These are phyloP conservation scores for Sinhomidia bicolor DNA, from an alignment of 2,888 invertebrate species.

Conservation along the genomic window DNA sequence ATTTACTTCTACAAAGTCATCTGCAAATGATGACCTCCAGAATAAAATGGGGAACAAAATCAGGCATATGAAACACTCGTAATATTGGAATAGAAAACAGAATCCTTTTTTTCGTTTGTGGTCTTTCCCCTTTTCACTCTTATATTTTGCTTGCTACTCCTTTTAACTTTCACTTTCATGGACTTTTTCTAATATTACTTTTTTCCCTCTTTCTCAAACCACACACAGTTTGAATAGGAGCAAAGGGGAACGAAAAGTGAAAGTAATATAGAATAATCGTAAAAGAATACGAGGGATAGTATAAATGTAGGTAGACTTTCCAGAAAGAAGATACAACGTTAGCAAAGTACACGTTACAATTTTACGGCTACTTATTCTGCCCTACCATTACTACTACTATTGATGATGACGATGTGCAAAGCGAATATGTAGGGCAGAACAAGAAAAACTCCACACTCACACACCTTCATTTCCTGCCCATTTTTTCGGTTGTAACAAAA, in stretches of 20 bases:
- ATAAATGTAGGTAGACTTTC: not conserved
- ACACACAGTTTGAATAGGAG: not conserved
- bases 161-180: constrained; percentile 18
- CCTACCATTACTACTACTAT: not conserved
- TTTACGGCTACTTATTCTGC: not conserved
- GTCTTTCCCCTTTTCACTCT: not conserved
- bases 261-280: not conserved
- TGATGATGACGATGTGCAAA: not conserved
- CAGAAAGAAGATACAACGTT: not conserved
- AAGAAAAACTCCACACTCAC: constrained; percentile 27
- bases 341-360: not conserved
- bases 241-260: not conserved
- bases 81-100: not conserved
- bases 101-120: constrained; percentile 10
- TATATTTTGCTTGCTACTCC: not conserved
- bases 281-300: not conserved
- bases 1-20: not conserved
- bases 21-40: constrained; percentile 36
- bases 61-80: not conserved
- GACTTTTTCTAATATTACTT: not conserved
- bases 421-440: constrained; percentile 1
- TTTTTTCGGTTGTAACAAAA: constrained; percentile 9
- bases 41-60: not conserved
- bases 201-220: not conserved
- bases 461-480: constrained; percentile 61